A percentile compares a stretch with the other conserved stretches of the same genome.
phyloP scores from a whole-genome alignment of 2,888 invertebrate genomes.

The Griposia aprilina region DNA sequence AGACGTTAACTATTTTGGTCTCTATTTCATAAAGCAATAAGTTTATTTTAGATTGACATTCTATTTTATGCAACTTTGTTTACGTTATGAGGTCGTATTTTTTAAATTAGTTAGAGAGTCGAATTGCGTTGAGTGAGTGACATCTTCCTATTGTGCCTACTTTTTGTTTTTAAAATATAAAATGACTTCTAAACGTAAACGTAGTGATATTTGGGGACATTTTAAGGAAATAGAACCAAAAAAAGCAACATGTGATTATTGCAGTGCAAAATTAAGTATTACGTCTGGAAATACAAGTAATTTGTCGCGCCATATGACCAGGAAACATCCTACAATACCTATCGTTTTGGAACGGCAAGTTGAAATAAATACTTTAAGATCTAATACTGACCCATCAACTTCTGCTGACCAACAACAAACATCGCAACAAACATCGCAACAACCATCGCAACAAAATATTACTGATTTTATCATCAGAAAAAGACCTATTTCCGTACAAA shows the following conservation, averaged over 20 bases:
- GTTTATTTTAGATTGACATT: conserved; percentile 17
- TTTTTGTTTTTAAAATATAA: conserved; percentile 7
- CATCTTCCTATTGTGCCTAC: conserved; percentile 26
- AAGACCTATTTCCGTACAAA: conserved; percentile 30
- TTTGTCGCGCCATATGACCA: conserved; percentile 26
- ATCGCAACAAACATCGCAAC: conserved; percentile 10
- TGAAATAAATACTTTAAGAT: conserved; percentile 27
- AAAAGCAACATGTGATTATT: conserved; percentile 18
- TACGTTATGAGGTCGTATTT: conserved; percentile 28
- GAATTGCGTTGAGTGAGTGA: conserved; percentile 24
- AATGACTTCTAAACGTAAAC: conserved; percentile 27
- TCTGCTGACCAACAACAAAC: conserved; percentile 28
- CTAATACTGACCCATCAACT: conserved; percentile 33
- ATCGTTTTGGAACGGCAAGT: conserved; percentile 28
- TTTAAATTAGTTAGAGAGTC: conserved; percentile 24
- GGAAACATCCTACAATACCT: conserved; percentile 22
- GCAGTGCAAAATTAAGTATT: conserved; percentile 28
- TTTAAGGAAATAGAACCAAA: conserved; percentile 13
- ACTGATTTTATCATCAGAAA: conserved; percentile 28
- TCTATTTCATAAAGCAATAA: conserved; percentile 7
- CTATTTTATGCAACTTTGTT: conserved; percentile 22
- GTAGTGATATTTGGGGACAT: conserved; percentile 14
- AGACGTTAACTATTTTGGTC: conserved; percentile 16
- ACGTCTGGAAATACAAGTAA: conserved; percentile 25
- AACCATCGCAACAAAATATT: conserved; percentile 33